Percentiles rank a stretch among this genome's conserved stretches.
These are phyloP conservation scores for Apodemus speciosus DNA, from an alignment of 2,113 vertebrate genomes.

Conservation along the genomic window DNA sequence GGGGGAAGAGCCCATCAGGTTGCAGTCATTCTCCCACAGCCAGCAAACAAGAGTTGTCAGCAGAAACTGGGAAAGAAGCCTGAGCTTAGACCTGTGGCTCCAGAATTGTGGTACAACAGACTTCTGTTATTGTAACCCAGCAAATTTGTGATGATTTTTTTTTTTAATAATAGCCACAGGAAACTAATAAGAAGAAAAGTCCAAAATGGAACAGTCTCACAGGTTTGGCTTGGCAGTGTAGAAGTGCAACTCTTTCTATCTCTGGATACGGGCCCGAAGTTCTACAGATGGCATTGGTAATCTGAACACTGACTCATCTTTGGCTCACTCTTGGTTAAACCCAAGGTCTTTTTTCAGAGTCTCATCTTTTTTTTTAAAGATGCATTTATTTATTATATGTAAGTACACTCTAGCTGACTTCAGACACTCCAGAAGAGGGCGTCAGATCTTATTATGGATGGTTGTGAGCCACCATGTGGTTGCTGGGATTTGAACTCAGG, in stretches of 20 bases:
- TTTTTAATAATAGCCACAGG: not conserved
- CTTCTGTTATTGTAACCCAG: constrained; percentile 6
- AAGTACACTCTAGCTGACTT: too few relatives aligned
- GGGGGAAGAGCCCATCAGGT: not conserved
- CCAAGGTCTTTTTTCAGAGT: not conserved
- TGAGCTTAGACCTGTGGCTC: not conserved
- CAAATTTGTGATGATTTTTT: not conserved
- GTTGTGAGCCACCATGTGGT: too few relatives aligned
- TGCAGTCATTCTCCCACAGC: not conserved
- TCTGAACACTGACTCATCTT: not conserved
- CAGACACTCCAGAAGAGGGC: too few relatives aligned
- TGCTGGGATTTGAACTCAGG: too few relatives aligned
- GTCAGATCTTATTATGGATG: too few relatives aligned
- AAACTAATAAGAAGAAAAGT: not conserved
- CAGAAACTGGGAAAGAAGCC: not conserved
- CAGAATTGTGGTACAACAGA: not conserved
- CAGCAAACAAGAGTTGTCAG: not conserved
- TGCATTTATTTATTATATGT: too few relatives aligned
- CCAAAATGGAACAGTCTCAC: not conserved
- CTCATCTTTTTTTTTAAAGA: not conserved
- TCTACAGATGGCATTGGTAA: not conserved
- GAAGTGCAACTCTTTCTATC: not conserved
- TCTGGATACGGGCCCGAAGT: not conserved
- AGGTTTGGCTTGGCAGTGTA: not conserved
- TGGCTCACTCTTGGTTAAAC: constrained; percentile 9